Conservation (phyloP, 1,140 invertebrate species). For the Nylanderia fulva region DNA sequence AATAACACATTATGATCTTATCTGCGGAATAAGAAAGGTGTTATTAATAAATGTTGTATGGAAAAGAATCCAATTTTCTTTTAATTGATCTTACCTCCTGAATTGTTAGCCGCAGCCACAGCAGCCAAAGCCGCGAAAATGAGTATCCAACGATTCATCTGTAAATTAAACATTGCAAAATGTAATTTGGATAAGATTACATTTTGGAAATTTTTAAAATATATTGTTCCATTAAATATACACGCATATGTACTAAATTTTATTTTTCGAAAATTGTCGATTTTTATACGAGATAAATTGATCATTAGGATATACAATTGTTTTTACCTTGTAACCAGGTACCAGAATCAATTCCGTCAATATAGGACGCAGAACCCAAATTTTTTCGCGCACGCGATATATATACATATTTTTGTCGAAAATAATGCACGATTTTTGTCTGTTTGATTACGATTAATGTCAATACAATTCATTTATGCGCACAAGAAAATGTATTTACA, state of each 20-base stretch:
- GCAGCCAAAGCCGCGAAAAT: constrained; percentile 28
- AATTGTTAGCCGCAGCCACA: background rate
- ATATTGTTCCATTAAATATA: background rate
- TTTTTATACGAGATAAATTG: background rate
- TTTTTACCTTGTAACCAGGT: constrained; percentile 23
- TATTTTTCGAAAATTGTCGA: background rate
- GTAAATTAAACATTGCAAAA: constrained; percentile 23
- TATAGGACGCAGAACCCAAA: constrained; percentile 2
- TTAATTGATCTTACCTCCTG: constrained; percentile 14
- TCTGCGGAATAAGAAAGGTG: constrained; percentile 88
- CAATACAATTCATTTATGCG: constrained; percentile 22
- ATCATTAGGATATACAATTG: background rate
- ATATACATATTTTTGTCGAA: constrained; percentile 21
- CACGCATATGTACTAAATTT: background rate
- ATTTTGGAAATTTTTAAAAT: background rate
- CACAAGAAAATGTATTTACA: background rate
- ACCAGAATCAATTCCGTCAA: background rate
- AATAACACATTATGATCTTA: constrained; percentile 89
- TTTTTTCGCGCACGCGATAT: background rate
- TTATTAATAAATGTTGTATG: constrained; percentile 81
- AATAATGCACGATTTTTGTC: background rate
- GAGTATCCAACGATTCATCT: constrained; percentile 54
- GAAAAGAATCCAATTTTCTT: background rate
- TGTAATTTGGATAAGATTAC: background rate
- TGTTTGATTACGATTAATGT: constrained; percentile 33